Evolutionary conservation across 2,113 vertebrate genomes (phyloP), one percentile per base, ranked within the genome.

Genomic region (Drymodes brunneopygia): DNA sequence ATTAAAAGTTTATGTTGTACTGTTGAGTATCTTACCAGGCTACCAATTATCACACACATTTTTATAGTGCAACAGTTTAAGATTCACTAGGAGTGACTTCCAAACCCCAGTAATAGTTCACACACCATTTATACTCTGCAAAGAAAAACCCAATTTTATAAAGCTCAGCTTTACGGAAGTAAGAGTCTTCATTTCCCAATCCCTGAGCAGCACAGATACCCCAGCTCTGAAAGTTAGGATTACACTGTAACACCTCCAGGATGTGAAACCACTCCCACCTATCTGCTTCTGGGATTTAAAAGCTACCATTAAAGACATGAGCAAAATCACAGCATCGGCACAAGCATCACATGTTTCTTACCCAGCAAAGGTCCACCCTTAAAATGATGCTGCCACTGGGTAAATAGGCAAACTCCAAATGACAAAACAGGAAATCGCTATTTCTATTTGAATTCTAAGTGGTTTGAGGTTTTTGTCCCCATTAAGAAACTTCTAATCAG

Each of bases 401-500:
- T 15, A 11, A 86, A 51, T 8, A 24, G 0, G 3, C 0, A 21
- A 65, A 58, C 12, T 38, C 20, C 53, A 94, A 90, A 53, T 10
- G 18, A 80, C 23, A 3, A 24, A 80, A 62, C 13, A 80, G 36
- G 13, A 50, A 62, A 36, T 9, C 0, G 0, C 13, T 24, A 36
- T 66, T 31, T 72, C 4, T 42, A 23, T 65, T 70, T 45, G 14
- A 66, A 83, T 48, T 70, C 28, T 31, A 82, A 50, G 15, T 0
- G 0, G 25, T 51, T 12, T 29, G 24, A 20, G 36, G 31, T 0
- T 35, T 82, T 44, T 35, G 36, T 24, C 5, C 20, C 31, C 45
- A 31, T 82, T 44, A 20, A 53, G 11, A 65, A 86, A 25, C 15
- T 9, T 82, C 77, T 48, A 58, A 71, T 67, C 17, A 60, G 10